Percentiles rank a stretch among this genome's conserved stretches.
phyloP scores from a whole-genome alignment of 2,113 vertebrate genomes.

The Pseudorhombus dupliciocellatus region DNA sequence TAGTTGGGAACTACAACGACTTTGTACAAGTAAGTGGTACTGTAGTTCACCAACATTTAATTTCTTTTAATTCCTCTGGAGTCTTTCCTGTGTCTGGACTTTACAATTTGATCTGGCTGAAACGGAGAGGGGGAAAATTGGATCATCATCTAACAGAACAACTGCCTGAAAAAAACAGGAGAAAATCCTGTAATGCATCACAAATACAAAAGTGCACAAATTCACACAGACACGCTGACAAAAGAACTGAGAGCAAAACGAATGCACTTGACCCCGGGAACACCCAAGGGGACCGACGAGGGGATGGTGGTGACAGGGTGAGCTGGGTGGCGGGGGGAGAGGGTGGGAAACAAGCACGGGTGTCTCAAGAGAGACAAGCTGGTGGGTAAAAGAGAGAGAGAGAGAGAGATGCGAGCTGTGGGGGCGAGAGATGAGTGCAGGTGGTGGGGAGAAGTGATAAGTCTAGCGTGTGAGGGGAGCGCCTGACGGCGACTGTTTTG shows the following conservation, averaged over 20 bases:
- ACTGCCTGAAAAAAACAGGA: conserved; percentile 29
- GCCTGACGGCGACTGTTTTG: no score
- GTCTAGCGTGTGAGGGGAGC: no score
- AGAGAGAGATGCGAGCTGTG: conserved; percentile 2
- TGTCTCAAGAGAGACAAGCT: conserved; percentile 26
- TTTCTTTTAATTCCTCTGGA: conserved; percentile 27
- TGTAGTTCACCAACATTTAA: conserved; percentile 12
- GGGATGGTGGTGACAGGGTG: no score
- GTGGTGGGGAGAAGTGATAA: neutral
- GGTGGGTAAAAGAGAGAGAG: conserved; percentile 25
- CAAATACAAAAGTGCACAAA: neutral
- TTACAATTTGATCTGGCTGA: conserved; percentile 30
- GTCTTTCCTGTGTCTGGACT: conserved; percentile 5
- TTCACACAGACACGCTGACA: neutral
- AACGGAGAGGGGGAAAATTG: conserved; percentile 22
- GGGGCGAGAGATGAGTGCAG: conserved; percentile 4
- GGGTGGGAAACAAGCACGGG: neutral
- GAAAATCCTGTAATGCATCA: conserved; percentile 17
- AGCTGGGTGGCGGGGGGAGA: no score
- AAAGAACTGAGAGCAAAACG: accelerated
- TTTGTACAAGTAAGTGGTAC: conserved; percentile 2
- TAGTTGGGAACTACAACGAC: no score
- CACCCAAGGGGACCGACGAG: neutral
- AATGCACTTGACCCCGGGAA: conserved; percentile 28
- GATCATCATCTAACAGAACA: conserved; percentile 39